A percentile compares a stretch with the other conserved stretches of the same genome.
phyloP scores from a whole-genome alignment of 2,888 invertebrate species.

The Melikaiella ostensackeni region DNA sequence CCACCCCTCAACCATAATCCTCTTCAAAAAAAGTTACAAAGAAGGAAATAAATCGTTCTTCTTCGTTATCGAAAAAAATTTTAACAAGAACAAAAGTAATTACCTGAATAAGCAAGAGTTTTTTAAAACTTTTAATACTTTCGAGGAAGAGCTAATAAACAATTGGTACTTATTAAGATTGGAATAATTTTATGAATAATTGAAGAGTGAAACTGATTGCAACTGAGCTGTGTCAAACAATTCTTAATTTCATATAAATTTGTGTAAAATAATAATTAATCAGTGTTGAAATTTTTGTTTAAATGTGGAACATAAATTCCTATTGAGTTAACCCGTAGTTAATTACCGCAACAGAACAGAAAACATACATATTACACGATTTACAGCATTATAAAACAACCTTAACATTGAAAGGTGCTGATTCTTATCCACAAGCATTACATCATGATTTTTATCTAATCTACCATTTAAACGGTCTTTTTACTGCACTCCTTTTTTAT shows the following conservation, averaged over 20 bases:
- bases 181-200: no score
- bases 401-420: neutral
- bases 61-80: neutral
- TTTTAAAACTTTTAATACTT: no score
- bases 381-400: neutral
- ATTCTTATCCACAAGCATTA: slow-evolving; percentile 8
- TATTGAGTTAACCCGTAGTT: neutral
- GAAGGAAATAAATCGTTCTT: neutral
- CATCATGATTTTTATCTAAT: slow-evolving; percentile 29
- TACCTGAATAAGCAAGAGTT: no score
- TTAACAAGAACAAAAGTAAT: no score
- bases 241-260: neutral
- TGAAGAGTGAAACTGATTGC: no score
- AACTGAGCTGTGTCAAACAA: neutral
- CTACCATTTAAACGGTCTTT: slow-evolving; percentile 25
- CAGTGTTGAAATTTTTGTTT: neutral
- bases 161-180: no score
- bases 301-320: neutral
- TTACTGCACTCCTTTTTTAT: slow-evolving; percentile 6
- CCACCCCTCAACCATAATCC: neutral
- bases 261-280: neutral
- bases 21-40: neutral
- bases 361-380: slow-evolving; percentile 2
- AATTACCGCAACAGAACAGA: neutral
- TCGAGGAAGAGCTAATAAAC: no score